Base-by-base conservation (phyloP, 2,888 invertebrate species). In the Drosophila subsilvestris region DNA sequence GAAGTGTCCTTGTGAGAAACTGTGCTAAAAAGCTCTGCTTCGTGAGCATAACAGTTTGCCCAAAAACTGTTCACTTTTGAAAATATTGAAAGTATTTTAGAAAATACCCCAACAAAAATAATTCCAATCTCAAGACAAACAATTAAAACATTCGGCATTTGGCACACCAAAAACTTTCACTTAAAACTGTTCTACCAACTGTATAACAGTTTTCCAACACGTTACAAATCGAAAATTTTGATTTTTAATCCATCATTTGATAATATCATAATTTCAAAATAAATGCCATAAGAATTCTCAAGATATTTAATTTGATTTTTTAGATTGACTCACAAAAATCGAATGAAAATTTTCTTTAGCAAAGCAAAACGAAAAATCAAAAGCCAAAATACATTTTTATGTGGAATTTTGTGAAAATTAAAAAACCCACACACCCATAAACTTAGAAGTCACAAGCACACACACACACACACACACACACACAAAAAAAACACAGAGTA, bases 1-100 rank as follows among this genome's bases (percentile, higher is more conserved):
- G 47, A 58, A 68, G 69, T 68, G 70, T 68, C 60, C 47, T 53
- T 25, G 49, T 43, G n/a, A 20, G 10, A 20, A 53, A 42, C 53
- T 53, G 53, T 53, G 37, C 37, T 37, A 53, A 22, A 53, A 53
- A 27, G 42, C 32, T 14, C 20, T 42, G 37, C n/a, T 42, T 22
- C 14, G 22, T 42, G 14, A 10, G 42, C 37, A 22, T 32, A 32
- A 32, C 32, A 5, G 32, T 12, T 12, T 32, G 9, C 22, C 22
- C 9, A 9, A 14, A 14, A 58, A 59, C 37, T 20, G 37, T 29
- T 12, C 29, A 10, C 25, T 9, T 32, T 47, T 4, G 0, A 18
- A 61, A 49, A 25, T 17, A 12, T 2, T 45, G 9, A 14, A n/a
- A 14, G 9, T 32, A 25, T 4, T 51, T 12, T 18, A n/a, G 6